phyloP scores from a whole-genome alignment of 92 coral and sea anemone genomes.

The Porites divaricata region DNA sequence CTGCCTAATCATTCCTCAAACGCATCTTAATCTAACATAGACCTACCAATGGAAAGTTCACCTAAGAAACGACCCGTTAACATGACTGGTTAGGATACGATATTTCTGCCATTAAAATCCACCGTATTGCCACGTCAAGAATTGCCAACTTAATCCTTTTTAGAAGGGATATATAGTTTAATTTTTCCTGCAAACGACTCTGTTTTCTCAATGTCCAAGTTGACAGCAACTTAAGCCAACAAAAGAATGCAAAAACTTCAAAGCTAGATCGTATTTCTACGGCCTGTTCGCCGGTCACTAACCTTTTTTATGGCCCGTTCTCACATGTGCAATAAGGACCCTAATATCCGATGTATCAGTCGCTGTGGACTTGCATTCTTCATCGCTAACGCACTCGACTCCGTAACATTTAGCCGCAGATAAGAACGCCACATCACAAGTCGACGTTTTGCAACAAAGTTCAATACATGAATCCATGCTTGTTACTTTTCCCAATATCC shows the following conservation, averaged over 20 bases:
- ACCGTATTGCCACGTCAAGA: constrained; percentile 31
- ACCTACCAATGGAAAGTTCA: not conserved
- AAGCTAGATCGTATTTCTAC: not conserved
- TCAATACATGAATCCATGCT: constrained; percentile 98
- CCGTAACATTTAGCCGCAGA: constrained; percentile 97
- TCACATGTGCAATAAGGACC: constrained; percentile 97
- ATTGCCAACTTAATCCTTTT: not conserved
- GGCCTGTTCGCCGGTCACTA: constrained; percentile 49
- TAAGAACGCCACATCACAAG: constrained; percentile 98
- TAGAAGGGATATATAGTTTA: not conserved
- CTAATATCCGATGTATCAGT: constrained; percentile 98
- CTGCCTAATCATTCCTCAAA: constrained; percentile 42
- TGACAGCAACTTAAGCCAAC: constrained; percentile 43
- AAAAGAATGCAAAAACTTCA: not conserved
- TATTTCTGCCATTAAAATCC: not conserved
- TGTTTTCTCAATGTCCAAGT: not conserved
- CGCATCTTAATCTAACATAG: not conserved
- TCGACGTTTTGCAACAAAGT: constrained; percentile 92
- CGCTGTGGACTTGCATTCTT: constrained; percentile 96
- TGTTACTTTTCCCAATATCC: constrained; percentile 94
- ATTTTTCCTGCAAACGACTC: not conserved
- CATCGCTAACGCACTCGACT: constrained; percentile 99
- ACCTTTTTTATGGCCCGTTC: constrained; percentile 93
- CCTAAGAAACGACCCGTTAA: not conserved
- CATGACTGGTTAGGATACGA: not conserved